These are phyloP conservation scores for Drosophila mayri DNA, from an alignment of 1,140 invertebrate genomes.

Conservation along the genomic window DNA sequence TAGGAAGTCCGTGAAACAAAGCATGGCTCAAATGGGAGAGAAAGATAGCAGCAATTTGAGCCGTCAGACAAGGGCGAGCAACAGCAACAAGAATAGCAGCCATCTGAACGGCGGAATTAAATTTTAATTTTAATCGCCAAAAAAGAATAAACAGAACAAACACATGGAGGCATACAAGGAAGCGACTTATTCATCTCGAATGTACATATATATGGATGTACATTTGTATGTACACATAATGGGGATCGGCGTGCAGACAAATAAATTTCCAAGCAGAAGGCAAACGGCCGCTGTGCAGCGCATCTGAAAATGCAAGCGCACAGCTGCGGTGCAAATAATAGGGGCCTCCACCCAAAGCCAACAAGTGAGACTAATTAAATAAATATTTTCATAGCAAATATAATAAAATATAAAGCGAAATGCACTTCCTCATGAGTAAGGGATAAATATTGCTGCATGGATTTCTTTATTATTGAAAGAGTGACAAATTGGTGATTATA, in stretches of 20 bases:
- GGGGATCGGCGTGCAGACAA: slow-evolving; percentile 76
- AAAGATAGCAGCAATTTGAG: slow-evolving; percentile 40
- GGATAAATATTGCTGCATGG: not conserved
- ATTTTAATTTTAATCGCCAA: slow-evolving; percentile 81
- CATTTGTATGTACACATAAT: slow-evolving; percentile 41
- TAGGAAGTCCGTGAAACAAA: slow-evolving; percentile 78
- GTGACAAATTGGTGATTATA: not conserved
- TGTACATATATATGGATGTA: slow-evolving; percentile 1
- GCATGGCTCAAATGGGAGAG: slow-evolving; percentile 62
- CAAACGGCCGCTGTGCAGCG: slow-evolving; percentile 42
- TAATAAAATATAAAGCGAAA: not conserved
- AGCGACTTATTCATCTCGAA: slow-evolving; percentile 32
- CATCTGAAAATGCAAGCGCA: slow-evolving; percentile 36
- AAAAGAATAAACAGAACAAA: slow-evolving; percentile 65
- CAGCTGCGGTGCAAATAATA: slow-evolving; percentile 12
- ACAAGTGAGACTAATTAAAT: slow-evolving; percentile 12
- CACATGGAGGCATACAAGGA: slow-evolving; percentile 42
- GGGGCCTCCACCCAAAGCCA: not conserved
- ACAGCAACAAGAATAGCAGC: slow-evolving; percentile 31
- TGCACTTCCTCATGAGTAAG: slow-evolving; percentile 5
- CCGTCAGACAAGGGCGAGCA: slow-evolving; percentile 42
- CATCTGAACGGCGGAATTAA: slow-evolving; percentile 63
- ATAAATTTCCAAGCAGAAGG: slow-evolving; percentile 71
- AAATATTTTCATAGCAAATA: not conserved
- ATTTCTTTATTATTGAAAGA: not conserved